A percentile compares a stretch with the other conserved stretches of the same genome.
phyloP scores from a whole-genome alignment of 2,113 vertebrate genomes.

The Galemys pyrenaicus region DNA sequence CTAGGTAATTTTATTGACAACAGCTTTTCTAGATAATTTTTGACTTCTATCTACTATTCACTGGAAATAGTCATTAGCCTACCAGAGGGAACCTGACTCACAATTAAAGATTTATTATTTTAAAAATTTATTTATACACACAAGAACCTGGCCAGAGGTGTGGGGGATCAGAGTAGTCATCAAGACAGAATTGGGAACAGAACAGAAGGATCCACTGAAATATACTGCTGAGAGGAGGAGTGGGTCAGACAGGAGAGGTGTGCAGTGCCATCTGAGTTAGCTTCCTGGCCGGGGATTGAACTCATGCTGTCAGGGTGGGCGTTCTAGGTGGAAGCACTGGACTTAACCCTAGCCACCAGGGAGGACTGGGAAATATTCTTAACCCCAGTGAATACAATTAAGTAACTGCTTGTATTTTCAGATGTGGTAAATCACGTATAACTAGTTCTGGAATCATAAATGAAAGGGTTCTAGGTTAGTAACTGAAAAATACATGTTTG shows the following conservation, averaged over 20 bases:
- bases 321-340: too few relatives aligned
- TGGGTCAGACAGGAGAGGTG: too few relatives aligned
- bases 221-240: too few relatives aligned
- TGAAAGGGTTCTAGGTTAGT: slow-evolving; percentile 46
- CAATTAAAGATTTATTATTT: background rate
- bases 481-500: slow-evolving; percentile 4
- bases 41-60: slow-evolving; percentile 22
- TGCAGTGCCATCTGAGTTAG: too few relatives aligned
- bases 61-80: slow-evolving; percentile 26
- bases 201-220: too few relatives aligned
- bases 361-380: background rate
- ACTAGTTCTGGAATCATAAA: slow-evolving; percentile 4
- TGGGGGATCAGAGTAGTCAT: too few relatives aligned
- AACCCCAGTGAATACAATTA: background rate
- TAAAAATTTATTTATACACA: too few relatives aligned
- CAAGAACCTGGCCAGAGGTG: too few relatives aligned
- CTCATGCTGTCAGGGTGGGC: too few relatives aligned
- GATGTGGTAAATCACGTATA: background rate
- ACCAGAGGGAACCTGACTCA: slow-evolving; percentile 51
- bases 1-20: slow-evolving; percentile 23
- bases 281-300: too few relatives aligned
- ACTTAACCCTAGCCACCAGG: too few relatives aligned
- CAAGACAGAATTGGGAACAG: too few relatives aligned
- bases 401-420: slow-evolving; percentile 51
- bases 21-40: background rate